Base-by-base conservation (phyloP, 2,888 invertebrate genomes). In the Fragum fragum region DNA sequence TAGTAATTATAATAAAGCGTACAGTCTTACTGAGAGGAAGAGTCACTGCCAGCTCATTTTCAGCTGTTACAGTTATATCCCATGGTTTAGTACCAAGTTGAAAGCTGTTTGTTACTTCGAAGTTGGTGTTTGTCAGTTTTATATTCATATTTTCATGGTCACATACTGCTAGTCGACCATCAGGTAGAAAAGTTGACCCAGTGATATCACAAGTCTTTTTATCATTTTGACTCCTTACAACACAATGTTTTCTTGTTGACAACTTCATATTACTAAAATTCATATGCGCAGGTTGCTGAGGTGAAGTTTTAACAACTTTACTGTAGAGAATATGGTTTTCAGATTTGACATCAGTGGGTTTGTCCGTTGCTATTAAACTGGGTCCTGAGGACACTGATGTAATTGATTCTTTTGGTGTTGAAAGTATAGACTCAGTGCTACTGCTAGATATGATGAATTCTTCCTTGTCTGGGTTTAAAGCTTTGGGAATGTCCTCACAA, bases 121-220 rank as follows among this genome's bases (percentile, higher is more conserved):
- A 29, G 28, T 23, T 14, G 16, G 47, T n/a, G 42, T 70, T 70
- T 16, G 47, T 26, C 18, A 70, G 29, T n/a, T 53, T 53, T 32
- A 70, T 14, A 53, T 18, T 53, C n/a, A n/a, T 70, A 32, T 53
- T 53, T 26, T 70, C 16, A 53, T 21, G 53, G 29, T 70, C 70
- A 53, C 70, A 70, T 2, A 70, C n/a, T 16, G 47, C 36, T 29
- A 70, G 29, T n/a, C 16, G 23, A 9, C 70, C 70, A 53, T 70
- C 32, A 18, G 28, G 53, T n/a, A 70, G 70, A 21, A 70, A 70
- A n/a, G 53, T 26, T 29, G 70, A 70, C 18, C 70, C 70, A 18
- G 70, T 70, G 29, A 70, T 70, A n/a, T 70, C 53, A 70, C 70
- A 53, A 14, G 39, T 39, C 3, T 53, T 18, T n/a, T 70, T 53